phyloP scores from a whole-genome alignment of 2,888 invertebrate species.

The Hyposoter dolosus region DNA sequence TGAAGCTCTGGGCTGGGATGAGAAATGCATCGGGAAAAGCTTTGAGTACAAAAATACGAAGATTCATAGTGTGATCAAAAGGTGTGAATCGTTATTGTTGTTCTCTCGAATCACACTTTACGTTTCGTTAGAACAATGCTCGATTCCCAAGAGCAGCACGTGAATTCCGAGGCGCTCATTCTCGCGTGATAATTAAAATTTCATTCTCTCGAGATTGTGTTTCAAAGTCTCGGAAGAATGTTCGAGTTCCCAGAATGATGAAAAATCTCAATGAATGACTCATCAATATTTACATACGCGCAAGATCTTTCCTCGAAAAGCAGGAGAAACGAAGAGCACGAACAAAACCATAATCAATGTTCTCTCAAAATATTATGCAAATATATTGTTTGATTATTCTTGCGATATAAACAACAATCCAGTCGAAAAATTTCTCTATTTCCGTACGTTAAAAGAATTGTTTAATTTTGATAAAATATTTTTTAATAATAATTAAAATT shows the following conservation, averaged over 20 bases:
- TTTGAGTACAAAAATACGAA: background rate
- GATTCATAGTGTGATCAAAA: background rate
- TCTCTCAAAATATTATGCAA: background rate
- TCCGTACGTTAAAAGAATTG: background rate
- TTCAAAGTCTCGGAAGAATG: conserved; percentile 25
- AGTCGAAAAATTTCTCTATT: background rate
- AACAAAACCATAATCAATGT: background rate
- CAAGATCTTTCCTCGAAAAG: background rate
- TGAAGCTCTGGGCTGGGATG: background rate
- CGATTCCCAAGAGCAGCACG: conserved; percentile 9
- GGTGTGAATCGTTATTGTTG: conserved; percentile 9
- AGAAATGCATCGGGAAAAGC: background rate
- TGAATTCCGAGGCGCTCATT: conserved; percentile 49
- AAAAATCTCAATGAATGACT: conserved; percentile 54
- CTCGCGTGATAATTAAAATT: conserved; percentile 55
- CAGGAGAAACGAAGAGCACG: background rate
- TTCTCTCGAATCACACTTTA: conserved; percentile 12
- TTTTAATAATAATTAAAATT: no score
- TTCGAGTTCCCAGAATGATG: conserved; percentile 57
- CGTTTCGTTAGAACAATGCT: conserved; percentile 25
- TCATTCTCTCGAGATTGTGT: conserved; percentile 40
- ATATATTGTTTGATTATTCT: conserved; percentile 2
- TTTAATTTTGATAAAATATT: no score
- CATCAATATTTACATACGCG: conserved; percentile 13
- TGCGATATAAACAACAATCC: background rate